Percentiles rank a stretch among this genome's conserved stretches.
Evolutionary conservation across 2,888 invertebrate species (phyloP).

Genomic region (Ceriagrion tenellum): DNA sequence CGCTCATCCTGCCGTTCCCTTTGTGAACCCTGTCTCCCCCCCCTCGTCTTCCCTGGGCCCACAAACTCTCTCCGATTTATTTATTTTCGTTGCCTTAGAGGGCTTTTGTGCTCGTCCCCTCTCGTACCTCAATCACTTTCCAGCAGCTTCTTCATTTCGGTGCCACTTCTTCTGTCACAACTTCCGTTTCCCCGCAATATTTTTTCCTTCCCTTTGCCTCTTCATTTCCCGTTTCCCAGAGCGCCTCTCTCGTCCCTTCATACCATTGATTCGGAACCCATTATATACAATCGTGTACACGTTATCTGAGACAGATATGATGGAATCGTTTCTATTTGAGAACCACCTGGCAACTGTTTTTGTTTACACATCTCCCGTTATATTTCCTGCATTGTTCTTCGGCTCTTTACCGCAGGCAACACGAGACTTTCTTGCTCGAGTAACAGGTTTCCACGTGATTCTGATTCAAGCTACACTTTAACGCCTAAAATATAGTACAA

Average conservation of each 20-base stretch:
- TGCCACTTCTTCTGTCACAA: background rate
- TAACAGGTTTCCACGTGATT: no score
- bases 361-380: background rate
- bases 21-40: background rate
- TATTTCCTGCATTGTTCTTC: no score
- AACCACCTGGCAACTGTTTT: background rate
- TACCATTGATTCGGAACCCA: background rate
- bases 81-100: conserved; percentile 2
- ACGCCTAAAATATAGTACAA: no score
- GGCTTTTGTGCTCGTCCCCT: background rate
- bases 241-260: background rate
- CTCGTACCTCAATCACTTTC: background rate
- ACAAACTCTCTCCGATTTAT: background rate
- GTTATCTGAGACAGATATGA: background rate
- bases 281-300: background rate
- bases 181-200: conserved; percentile 6
- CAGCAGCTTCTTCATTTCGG: conserved; percentile 43
- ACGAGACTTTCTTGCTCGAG: no score
- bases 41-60: background rate
- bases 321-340: background rate
- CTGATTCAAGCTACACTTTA: no score
- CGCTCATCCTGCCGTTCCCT: conserved; percentile 9
- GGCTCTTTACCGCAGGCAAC: no score
- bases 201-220: background rate
- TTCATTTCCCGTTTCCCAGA: background rate